Evolutionary conservation across 2,113 vertebrate species (phyloP).

Genomic region (Cyanistes caeruleus): DNA sequence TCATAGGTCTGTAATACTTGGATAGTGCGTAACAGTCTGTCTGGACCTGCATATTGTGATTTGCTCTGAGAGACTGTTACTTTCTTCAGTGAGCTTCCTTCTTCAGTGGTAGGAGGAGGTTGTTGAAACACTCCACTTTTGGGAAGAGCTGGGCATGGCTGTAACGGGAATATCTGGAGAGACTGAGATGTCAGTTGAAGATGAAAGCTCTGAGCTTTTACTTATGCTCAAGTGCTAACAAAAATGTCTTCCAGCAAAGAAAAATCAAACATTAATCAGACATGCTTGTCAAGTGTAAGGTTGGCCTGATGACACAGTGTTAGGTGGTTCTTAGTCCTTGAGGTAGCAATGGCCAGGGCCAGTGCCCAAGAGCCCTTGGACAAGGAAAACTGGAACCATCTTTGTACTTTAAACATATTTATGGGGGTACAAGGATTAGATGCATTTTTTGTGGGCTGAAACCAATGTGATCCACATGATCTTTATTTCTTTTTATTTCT

Average conservation of each 20-base stretch:
- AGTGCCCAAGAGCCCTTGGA: neutral
- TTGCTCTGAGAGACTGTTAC: neutral
- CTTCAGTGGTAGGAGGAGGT: neutral
- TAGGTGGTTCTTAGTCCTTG: neutral
- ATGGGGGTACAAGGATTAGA: neutral
- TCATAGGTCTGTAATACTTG: neutral
- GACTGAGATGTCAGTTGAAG: neutral
- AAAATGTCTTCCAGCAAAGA: neutral
- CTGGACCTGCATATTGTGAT: neutral
- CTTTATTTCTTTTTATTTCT: no score
- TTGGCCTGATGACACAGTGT: neutral
- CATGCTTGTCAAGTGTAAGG: neutral
- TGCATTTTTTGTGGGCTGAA: neutral
- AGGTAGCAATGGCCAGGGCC: neutral
- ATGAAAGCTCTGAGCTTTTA: neutral
- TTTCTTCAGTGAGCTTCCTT: neutral
- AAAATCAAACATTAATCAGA: neutral
- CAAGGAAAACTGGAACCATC: neutral
- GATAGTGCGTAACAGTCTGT: neutral
- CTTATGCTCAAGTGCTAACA: neutral
- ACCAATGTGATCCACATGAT: neutral
- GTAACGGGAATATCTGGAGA: neutral
- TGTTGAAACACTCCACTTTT: neutral
- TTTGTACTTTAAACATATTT: neutral
- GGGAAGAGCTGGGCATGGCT: neutral